Conservation (phyloP, 2,797 vertebrate species). For the Gorsachius magnificus region DNA sequence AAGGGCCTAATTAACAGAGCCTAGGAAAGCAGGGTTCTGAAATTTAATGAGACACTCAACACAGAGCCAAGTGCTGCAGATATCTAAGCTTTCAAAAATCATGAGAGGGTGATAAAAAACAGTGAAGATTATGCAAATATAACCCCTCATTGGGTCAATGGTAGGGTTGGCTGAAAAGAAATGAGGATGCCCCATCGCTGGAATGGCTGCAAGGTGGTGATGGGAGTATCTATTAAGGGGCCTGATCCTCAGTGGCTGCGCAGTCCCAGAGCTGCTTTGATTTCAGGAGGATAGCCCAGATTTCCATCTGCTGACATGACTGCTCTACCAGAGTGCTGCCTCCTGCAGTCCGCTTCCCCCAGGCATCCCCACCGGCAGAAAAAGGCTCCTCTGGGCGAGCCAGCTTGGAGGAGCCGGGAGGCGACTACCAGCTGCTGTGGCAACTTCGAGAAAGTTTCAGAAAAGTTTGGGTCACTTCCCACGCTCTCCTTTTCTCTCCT, state of each 20-base stretch:
- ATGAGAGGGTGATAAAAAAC: not conserved
- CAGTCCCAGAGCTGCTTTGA: not conserved
- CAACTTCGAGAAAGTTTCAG: not conserved
- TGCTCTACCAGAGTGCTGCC: not conserved
- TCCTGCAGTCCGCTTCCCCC: not conserved
- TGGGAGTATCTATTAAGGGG: not conserved
- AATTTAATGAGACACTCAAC: conserved; percentile 48
- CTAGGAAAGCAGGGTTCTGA: conserved; percentile 17
- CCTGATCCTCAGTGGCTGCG: not conserved
- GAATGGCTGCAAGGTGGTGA: not conserved
- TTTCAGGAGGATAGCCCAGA: not conserved
- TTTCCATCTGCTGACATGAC: not conserved
- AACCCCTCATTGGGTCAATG: not conserved
- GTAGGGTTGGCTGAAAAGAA: not conserved
- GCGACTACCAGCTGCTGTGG: not conserved
- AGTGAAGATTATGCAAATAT: conserved; percentile 13
- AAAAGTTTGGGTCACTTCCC: not conserved
- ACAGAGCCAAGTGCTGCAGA: not conserved
- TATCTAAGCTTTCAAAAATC: conserved; percentile 30
- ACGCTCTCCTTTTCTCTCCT: not conserved
- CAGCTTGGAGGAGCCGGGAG: not conserved
- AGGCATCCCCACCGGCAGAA: not conserved
- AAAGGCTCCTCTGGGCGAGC: not conserved
- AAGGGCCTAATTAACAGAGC: conserved; percentile 48
- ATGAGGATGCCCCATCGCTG: not conserved